Base-by-base conservation (phyloP, 2,797 vertebrate genomes). In the Lateolabrax maculatus region DNA sequence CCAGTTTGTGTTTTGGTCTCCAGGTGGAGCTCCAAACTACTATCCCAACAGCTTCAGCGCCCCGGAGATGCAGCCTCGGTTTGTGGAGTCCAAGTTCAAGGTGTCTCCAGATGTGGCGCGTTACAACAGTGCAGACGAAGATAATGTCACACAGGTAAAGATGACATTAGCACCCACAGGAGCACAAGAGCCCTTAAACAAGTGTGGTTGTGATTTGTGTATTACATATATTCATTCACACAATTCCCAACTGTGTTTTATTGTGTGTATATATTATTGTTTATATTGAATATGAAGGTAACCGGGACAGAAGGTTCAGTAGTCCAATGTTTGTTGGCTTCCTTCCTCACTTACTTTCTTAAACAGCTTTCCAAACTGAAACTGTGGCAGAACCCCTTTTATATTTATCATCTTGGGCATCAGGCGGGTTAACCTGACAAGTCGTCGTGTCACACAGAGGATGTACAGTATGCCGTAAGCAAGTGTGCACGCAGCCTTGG, bases 21-120 rank as follows among this genome's bases (percentile, higher is more conserved):
- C 70, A 99, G 98, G 97, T 71, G 97, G 98, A 1, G 96, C 97
- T 48, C 98, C 98, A 18, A 99, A 99, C 89, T 99, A 99, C 85
- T 99, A 92, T 57, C 98, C 98, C 18, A 99, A 99, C 87, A 99
- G 98, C 92, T 99, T 99, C 87, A 95, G 94, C 5, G 97, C 96
- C 2, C 97, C 98, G 0, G 95, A 97, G 0, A 82, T 86, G 1
- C 96, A 97, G 86, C 91, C 81, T 0, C 1, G 0, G 0, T 88
- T 86, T 19, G 36, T 92, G 72, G 96, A 98, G 88, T 94, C 95
- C 1, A 76, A 62, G 25, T 41, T 76, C 62, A 71, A 0, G 0
- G 85, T 87, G 39, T 96, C 96, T 0, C 79, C 90, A 0, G 97
- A 99, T 0, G 96, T 97, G 62, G 89, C 81, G 2, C 97, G 98